Evolutionary conservation across 2,797 vertebrate species (phyloP).

Genomic region (Tinamus major): DNA sequence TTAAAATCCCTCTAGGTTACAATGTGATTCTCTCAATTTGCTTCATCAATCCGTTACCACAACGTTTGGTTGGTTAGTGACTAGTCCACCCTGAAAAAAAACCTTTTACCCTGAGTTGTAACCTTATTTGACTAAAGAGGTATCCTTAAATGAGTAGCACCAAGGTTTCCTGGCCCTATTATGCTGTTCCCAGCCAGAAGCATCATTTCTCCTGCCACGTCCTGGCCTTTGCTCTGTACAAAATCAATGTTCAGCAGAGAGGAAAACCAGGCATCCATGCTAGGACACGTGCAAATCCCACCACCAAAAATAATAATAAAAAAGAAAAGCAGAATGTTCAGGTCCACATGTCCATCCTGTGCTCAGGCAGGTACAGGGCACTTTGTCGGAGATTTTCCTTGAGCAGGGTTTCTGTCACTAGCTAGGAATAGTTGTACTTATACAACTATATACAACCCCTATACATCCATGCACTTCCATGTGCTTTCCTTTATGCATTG

Average conservation of each 20-base stretch:
- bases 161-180: neutral
- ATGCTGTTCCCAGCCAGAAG: neutral
- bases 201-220: neutral
- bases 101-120: neutral
- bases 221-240: neutral
- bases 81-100: neutral
- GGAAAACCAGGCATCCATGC: neutral
- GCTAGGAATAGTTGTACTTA: neutral
- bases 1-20: neutral
- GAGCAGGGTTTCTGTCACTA: neutral
- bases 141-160: neutral
- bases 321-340: neutral
- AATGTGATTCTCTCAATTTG: neutral
- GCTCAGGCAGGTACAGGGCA: neutral
- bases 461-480: neutral
- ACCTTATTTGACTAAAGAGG: neutral
- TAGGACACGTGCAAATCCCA: neutral
- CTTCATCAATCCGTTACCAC: neutral
- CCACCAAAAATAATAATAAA: neutral
- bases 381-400: neutral
- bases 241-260: neutral
- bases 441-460: too few species aligned
- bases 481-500: neutral
- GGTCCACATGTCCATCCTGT: too few species aligned
- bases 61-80: neutral